Conservation (phyloP, 2,888 invertebrate species). For the Brachycybe producta region DNA sequence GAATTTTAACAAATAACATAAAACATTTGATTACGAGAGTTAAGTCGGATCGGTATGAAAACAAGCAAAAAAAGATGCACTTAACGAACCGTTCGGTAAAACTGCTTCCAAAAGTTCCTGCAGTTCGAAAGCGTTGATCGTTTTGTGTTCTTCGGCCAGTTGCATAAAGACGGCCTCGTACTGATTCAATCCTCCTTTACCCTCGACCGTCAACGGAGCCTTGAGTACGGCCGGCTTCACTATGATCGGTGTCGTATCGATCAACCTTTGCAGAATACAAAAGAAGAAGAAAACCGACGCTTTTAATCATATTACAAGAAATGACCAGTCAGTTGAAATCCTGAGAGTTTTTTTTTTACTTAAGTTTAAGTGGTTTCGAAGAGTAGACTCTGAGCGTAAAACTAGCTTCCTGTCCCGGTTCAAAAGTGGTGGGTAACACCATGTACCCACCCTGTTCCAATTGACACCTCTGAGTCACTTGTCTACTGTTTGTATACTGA, state of each 20-base stretch:
- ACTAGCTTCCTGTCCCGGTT: conserved; percentile 75
- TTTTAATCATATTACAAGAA: too few species aligned
- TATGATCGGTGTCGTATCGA: conserved; percentile 49
- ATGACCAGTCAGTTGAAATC: too few species aligned
- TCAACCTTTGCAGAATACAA: conserved; percentile 42
- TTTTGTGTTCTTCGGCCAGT: conserved; percentile 75
- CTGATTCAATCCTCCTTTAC: conserved; percentile 62
- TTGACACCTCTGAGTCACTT: conserved; percentile 62
- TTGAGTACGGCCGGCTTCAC: conserved; percentile 61
- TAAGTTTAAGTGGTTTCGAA: conserved; percentile 59
- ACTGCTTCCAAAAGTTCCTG: conserved; percentile 82
- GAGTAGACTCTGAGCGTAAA: conserved; percentile 74
- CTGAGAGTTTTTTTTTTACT: conserved; percentile 33
- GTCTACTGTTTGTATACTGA: conserved; percentile 80
- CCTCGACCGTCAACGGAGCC: conserved; percentile 49
- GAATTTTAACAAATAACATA: neutral
- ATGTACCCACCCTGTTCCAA: conserved; percentile 70
- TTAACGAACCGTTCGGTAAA: conserved; percentile 72
- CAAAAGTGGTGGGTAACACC: conserved; percentile 79
- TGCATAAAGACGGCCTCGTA: conserved; percentile 83
- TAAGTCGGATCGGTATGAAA: too few species aligned
- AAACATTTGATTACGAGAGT: conserved; percentile 4
- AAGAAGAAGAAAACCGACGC: too few species aligned
- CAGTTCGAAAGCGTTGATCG: conserved; percentile 78
- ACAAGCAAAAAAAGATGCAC: too few species aligned